phyloP scores from a whole-genome alignment of 2,113 vertebrate species.

The Planiliza haematocheilus region DNA sequence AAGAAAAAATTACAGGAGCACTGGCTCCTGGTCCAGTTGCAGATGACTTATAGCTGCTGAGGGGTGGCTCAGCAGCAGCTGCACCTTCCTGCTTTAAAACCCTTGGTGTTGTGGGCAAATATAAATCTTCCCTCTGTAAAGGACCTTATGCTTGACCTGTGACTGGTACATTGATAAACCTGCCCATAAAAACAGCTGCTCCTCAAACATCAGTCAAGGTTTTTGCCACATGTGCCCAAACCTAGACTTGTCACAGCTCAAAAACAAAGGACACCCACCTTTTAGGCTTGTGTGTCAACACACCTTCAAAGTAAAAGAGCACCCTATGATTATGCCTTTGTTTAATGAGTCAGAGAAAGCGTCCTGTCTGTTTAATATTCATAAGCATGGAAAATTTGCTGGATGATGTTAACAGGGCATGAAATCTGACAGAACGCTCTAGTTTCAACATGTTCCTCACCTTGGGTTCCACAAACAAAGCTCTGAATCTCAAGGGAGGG shows the following conservation, averaged over 20 bases:
- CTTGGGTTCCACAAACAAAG: constrained; percentile 61
- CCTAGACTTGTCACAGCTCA: neutral
- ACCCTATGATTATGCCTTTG: constrained; percentile 42
- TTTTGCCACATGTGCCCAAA: too few relatives aligned
- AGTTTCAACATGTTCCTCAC: constrained; percentile 67
- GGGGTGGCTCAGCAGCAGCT: constrained; percentile 58
- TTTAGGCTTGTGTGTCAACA: neutral
- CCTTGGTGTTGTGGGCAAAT: constrained; percentile 35
- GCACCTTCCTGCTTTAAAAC: constrained; percentile 59
- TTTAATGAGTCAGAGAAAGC: constrained; percentile 1
- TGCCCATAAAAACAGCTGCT: constrained; percentile 16
- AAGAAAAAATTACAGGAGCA: too few relatives aligned
- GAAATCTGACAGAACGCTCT: constrained; percentile 39
- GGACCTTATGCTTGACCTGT: constrained; percentile 45
- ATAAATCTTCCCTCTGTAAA: constrained; percentile 55
- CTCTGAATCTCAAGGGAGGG: constrained; percentile 43
- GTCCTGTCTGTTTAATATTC: constrained; percentile 21
- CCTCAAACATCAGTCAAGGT: constrained; percentile 12
- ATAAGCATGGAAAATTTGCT: constrained; percentile 22
- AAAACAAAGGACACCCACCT: neutral
- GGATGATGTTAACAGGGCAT: constrained; percentile 18
- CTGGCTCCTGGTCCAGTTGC: constrained; percentile 58
- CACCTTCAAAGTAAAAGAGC: constrained; percentile 38
- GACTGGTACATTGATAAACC: constrained; percentile 39
- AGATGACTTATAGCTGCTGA: constrained; percentile 73